Base-by-base conservation (phyloP, 2,888 invertebrate species). In the Leucophora obtusa region DNA sequence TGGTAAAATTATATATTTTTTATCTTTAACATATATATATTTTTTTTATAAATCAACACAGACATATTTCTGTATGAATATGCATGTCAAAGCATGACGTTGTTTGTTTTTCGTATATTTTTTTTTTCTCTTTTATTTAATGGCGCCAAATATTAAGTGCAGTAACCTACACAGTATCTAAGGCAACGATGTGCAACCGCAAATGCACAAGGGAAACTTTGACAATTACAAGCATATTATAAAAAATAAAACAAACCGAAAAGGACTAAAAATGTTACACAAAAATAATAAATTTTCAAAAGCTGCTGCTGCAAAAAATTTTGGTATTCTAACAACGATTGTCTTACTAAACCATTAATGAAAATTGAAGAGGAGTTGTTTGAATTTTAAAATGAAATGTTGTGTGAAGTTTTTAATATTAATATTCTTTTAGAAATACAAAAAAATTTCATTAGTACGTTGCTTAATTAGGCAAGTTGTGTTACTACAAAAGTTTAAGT, bases 131-230 rank as follows among this genome's bases (percentile, higher is more conserved):
- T 28, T 58, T 58, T 50, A 71, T 60, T 77, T 77, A 35, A 65
- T 71, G 77, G 71, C 71, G 71, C 71, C 77, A 77, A 77, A 71
- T 77, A 77, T 66, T 65, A 66, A 77, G 71, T 71, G 71, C 71
- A 71, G 71, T 77, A 77, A 77, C 71, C 71, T 71, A 59, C 35
- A 17, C 43, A 53, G 47, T 21, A 51, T 63, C 38, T 58, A 38
- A 59, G 21, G 33, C 77, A 71, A 58, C 24, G 50, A 62, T 70
- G 63, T 43, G 43, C 28, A 68, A 43, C 38, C 69, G 17, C 51
- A 63, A 51, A 63, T 33, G 9, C 10, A 43, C 35, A 58, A 53
- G 11, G 28, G 33, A 72, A 51, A 18, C 38, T 53, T 24, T 53
- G 14, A 38, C 35, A 47, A 50, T 21, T 58, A 38, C 38, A 38